Conservation (phyloP, 1,140 invertebrate genomes). For the Temnothorax curvispinosus region DNA sequence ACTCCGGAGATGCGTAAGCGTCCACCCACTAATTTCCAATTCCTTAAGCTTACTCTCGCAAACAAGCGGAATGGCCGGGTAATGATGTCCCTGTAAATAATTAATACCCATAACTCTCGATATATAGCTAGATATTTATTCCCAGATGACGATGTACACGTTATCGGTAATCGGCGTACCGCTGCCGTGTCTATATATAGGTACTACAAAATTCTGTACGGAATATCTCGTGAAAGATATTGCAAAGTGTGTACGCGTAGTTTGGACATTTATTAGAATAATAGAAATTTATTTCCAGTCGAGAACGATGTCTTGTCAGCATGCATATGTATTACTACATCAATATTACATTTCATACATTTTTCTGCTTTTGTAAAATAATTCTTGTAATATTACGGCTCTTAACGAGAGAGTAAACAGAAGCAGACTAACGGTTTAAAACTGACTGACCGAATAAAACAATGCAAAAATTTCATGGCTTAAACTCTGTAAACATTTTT, state of each 20-base stretch:
- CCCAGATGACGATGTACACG: conserved; percentile 20
- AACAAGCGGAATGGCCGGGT: conserved; percentile 67
- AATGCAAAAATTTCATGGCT: neutral
- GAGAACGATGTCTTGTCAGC: neutral
- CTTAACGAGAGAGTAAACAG: neutral
- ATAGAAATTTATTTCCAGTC: neutral
- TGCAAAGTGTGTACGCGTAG: neutral
- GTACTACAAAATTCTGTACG: neutral
- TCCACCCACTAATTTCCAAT: conserved; percentile 34
- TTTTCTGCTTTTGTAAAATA: neutral
- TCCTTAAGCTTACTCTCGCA: conserved; percentile 51
- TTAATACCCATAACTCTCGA: conserved; percentile 30
- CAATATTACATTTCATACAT: neutral
- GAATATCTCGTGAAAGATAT: neutral
- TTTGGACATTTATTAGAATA: conserved; percentile 18
- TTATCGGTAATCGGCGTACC: conserved; percentile 19
- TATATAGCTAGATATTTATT: conserved; percentile 29
- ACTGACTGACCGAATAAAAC: neutral
- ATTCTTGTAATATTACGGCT: neutral
- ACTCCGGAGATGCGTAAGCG: neutral
- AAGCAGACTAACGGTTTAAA: neutral
- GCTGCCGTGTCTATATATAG: neutral
- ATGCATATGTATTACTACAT: neutral
- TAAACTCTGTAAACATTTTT: neutral
- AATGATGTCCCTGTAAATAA: conserved; percentile 61